These are phyloP conservation scores for Nematolebias whitei DNA, from an alignment of 2,113 vertebrate species.

Conservation along the genomic window DNA sequence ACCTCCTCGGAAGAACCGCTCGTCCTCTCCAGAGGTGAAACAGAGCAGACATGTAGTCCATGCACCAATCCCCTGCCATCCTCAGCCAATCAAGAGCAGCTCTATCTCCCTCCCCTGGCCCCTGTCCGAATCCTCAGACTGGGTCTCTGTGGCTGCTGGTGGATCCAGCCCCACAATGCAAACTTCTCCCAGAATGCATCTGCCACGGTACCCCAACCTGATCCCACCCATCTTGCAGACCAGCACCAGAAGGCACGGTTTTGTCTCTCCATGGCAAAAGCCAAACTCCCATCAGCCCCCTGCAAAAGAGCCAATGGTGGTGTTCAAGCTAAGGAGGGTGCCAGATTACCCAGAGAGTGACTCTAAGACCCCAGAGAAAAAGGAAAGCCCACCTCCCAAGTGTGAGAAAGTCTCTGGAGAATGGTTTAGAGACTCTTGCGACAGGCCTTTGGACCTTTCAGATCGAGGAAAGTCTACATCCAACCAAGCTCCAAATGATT, in stretches of 20 bases:
- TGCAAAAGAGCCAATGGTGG: conserved; percentile 50
- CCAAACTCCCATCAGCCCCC: background rate
- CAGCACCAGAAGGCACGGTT: conserved; percentile 12
- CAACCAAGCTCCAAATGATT: conserved; percentile 4
- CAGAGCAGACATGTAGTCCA: conserved; percentile 53
- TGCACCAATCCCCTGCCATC: conserved; percentile 69
- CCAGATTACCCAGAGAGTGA: conserved; percentile 35
- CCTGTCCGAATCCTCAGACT: conserved; percentile 64
- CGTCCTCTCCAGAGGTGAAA: conserved; percentile 39
- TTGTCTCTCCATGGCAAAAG: conserved; percentile 41
- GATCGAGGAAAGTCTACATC: conserved; percentile 64
- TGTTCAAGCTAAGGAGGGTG: conserved; percentile 46
- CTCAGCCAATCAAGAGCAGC: conserved; percentile 65
- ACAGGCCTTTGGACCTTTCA: conserved; percentile 79
- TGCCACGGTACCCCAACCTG: conserved; percentile 46
- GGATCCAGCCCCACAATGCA: conserved; percentile 17
- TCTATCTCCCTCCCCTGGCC: conserved; percentile 61
- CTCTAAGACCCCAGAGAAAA: conserved; percentile 44
- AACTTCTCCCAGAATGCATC: conserved; percentile 34
- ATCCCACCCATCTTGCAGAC: conserved; percentile 33
- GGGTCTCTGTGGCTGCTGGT: conserved; percentile 41
- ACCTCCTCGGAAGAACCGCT: conserved; percentile 45
- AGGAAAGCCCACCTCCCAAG: conserved; percentile 1
- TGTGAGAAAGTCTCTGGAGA: conserved; percentile 52
- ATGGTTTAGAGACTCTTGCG: conserved; percentile 35